Conservation (phyloP, 2,888 invertebrate species). For the Ornithoptera alexandrae region DNA sequence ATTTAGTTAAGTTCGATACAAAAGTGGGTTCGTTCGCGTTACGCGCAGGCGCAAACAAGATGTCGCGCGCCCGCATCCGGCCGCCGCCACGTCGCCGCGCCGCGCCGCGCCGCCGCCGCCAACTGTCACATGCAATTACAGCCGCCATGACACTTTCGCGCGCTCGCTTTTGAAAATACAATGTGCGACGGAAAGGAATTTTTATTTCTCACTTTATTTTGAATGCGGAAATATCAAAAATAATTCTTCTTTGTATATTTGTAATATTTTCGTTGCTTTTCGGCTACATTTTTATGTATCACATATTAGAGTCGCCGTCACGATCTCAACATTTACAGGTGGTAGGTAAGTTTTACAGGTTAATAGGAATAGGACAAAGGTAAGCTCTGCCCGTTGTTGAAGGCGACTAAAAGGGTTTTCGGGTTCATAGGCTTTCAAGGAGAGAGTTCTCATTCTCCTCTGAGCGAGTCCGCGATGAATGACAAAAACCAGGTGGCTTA, state of each 20-base stretch:
- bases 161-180: conserved; percentile 69
- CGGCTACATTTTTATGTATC: neutral
- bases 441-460: no score
- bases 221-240: conserved; percentile 32
- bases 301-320: no score
- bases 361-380: no score
- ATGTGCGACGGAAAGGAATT: conserved; percentile 44
- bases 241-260: neutral
- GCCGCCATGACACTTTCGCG: conserved; percentile 69
- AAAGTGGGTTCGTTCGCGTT: conserved; percentile 62
- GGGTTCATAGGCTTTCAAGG: no score
- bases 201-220: conserved; percentile 37
- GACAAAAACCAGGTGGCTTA: no score
- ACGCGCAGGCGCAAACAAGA: conserved; percentile 66
- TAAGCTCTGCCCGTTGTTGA: no score
- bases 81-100: conserved; percentile 52
- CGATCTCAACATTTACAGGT: no score
- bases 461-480: no score
- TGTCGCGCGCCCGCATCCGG: conserved; percentile 50
- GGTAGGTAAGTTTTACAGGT: no score
- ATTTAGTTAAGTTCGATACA: conserved; percentile 54
- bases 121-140: conserved; percentile 76
- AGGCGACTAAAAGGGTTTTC: no score
- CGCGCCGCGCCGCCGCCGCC: conserved; percentile 50
- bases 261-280: neutral